These are phyloP conservation scores for Platypus cylindrus DNA, from an alignment of 2,888 invertebrate genomes.

Conservation along the genomic window DNA sequence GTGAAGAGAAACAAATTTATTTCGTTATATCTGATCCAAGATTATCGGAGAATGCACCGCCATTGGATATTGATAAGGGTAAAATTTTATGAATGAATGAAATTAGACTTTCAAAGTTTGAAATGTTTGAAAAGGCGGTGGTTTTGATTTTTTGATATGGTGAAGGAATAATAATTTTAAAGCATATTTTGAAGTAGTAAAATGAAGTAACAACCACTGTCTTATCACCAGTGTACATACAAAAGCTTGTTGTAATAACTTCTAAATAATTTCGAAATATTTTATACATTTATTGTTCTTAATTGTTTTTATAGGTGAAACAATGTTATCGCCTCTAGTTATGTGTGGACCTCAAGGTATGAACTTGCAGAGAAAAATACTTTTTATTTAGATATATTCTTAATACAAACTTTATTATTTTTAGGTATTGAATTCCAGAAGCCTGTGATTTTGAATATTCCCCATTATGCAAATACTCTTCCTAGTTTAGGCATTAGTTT, in stretches of 20 bases:
- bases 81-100: slow-evolving; percentile 22
- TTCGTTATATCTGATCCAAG: slow-evolving; percentile 78
- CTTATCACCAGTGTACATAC: slow-evolving; percentile 28
- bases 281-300: slow-evolving; percentile 5
- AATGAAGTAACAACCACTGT: too few relatives aligned
- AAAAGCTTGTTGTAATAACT: slow-evolving; percentile 6
- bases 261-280: not conserved
- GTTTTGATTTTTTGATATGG: too few relatives aligned
- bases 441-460: slow-evolving; percentile 84
- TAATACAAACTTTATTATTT: slow-evolving; percentile 11
- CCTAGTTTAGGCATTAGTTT: slow-evolving; percentile 64
- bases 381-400: too few relatives aligned
- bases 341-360: slow-evolving; percentile 94
- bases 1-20: slow-evolving; percentile 81
- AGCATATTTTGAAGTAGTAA: too few relatives aligned
- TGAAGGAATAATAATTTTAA: too few relatives aligned
- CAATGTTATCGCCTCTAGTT: slow-evolving; percentile 84
- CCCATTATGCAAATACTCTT: slow-evolving; percentile 71
- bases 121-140: too few relatives aligned
- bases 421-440: slow-evolving; percentile 66
- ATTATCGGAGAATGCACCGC: slow-evolving; percentile 61
- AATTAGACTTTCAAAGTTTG: too few relatives aligned
- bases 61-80: slow-evolving; percentile 85
- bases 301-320: slow-evolving; percentile 59
- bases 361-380: not conserved